phyloP scores from a whole-genome alignment of 2,888 invertebrate species.

The Adelognathus sp. region DNA sequence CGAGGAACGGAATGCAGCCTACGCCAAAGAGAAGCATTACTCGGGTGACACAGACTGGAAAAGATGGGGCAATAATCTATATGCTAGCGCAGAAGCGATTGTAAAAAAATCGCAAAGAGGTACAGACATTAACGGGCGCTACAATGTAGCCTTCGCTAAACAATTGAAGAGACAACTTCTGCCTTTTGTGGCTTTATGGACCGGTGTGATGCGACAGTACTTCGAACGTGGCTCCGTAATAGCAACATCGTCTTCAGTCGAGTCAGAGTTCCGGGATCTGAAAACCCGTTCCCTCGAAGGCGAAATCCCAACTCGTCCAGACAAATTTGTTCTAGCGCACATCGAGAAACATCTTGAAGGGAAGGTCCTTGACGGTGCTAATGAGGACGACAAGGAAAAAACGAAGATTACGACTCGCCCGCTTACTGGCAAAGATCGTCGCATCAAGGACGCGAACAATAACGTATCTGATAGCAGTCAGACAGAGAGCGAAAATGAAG shows the following conservation, averaged over 20 bases:
- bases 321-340: conserved; percentile 56
- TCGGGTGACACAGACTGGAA: conserved; percentile 55
- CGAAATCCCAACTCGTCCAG: conserved; percentile 53
- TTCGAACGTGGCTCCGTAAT: conserved; percentile 41
- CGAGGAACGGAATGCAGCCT: too few species aligned
- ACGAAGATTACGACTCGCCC: too few species aligned
- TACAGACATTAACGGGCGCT: conserved; percentile 46
- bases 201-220: conserved; percentile 52
- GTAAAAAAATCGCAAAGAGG: conserved; percentile 36
- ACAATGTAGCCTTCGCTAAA: conserved; percentile 39
- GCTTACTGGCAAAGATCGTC: too few species aligned
- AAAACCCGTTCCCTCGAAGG: conserved; percentile 45
- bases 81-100: conserved; percentile 12
- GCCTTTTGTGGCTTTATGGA: conserved; percentile 52
- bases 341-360: conserved; percentile 52
- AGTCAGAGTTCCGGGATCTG: conserved; percentile 53
- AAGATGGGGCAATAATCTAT: conserved; percentile 43
- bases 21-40: too few species aligned
- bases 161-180: conserved; percentile 38
- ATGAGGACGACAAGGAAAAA: too few species aligned
- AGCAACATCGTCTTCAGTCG: conserved; percentile 57
- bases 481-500: too few species aligned
- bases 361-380: neutral
- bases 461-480: too few species aligned
- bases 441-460: too few species aligned